Conservation (phyloP, 2,797 vertebrate species). For the Microctenopoma lineatum region DNA sequence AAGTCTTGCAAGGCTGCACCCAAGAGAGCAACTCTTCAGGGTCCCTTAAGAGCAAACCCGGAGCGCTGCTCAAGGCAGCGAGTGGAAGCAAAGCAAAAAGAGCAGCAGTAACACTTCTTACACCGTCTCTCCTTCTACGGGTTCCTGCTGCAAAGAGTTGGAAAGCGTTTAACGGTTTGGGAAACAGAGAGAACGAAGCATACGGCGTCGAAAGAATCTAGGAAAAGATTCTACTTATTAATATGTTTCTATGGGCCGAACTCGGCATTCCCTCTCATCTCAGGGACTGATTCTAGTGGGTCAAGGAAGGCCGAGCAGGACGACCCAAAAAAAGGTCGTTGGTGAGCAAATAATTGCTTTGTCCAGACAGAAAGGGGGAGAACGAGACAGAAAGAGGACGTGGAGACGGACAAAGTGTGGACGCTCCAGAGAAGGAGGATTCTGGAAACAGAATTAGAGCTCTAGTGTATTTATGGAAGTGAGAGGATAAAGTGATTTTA, state of each 20-base stretch:
- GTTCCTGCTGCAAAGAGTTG: conserved; percentile 11
- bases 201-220: neutral
- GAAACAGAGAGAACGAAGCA: conserved; percentile 27
- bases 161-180: conserved; percentile 41
- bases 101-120: neutral
- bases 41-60: conserved; percentile 13
- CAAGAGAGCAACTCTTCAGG: conserved; percentile 5
- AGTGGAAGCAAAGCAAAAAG: conserved; percentile 6
- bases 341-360: conserved; percentile 63
- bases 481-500: conserved; percentile 38
- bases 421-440: neutral
- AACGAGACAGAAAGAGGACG: conserved; percentile 11
- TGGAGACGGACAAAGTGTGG: neutral
- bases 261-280: neutral
- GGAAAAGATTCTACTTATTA: neutral
- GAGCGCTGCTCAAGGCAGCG: conserved; percentile 13
- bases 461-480: conserved; percentile 38
- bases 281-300: conserved; percentile 25
- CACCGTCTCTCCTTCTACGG: neutral
- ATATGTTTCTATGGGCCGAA: no score
- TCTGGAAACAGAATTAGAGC: conserved; percentile 12
- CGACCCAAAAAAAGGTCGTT: conserved; percentile 20
- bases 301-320: conserved; percentile 43
- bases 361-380: conserved; percentile 18
- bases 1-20: conserved; percentile 16